These are phyloP conservation scores for Perca schrenkii DNA, from an alignment of 2,113 vertebrate genomes.

Conservation along the genomic window DNA sequence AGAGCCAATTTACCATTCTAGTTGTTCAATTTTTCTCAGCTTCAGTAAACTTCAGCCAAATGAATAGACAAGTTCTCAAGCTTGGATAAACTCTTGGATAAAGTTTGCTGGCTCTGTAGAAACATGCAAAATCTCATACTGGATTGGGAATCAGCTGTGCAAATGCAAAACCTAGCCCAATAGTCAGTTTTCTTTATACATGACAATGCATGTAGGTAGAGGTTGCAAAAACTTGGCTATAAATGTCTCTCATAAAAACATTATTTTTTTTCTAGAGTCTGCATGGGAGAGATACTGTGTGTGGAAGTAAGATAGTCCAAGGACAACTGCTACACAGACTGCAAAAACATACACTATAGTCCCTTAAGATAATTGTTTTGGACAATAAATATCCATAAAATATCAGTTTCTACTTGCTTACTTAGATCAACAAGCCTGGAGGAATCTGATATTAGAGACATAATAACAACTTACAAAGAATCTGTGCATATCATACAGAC, in stretches of 20 bases:
- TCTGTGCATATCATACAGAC: not conserved
- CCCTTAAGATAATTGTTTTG: not conserved
- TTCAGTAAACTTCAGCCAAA: not conserved
- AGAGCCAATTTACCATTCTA: not conserved
- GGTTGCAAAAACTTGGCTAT: not conserved
- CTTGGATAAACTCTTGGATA: not conserved
- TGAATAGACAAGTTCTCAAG: not conserved
- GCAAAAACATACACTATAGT: not conserved
- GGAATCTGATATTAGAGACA: constrained; percentile 30
- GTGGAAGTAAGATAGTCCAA: constrained; percentile 34
- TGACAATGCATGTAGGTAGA: not conserved
- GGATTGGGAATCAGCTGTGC: not conserved
- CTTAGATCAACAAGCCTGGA: constrained; percentile 1
- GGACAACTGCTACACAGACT: not conserved
- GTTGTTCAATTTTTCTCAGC: not conserved
- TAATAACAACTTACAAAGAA: not conserved
- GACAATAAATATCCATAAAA: not conserved
- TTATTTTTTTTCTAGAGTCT: not conserved
- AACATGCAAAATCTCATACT: not conserved
- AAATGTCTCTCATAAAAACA: not conserved
- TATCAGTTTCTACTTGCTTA: not conserved
- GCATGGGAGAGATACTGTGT: constrained; percentile 33
- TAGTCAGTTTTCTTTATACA: not conserved
- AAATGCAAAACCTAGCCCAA: not conserved
- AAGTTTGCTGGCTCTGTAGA: constrained; percentile 11